Percentiles rank a stretch among this genome's conserved stretches.
These are phyloP conservation scores for Julus scanicus DNA, from an alignment of 2,888 invertebrate genomes.

Conservation along the genomic window DNA sequence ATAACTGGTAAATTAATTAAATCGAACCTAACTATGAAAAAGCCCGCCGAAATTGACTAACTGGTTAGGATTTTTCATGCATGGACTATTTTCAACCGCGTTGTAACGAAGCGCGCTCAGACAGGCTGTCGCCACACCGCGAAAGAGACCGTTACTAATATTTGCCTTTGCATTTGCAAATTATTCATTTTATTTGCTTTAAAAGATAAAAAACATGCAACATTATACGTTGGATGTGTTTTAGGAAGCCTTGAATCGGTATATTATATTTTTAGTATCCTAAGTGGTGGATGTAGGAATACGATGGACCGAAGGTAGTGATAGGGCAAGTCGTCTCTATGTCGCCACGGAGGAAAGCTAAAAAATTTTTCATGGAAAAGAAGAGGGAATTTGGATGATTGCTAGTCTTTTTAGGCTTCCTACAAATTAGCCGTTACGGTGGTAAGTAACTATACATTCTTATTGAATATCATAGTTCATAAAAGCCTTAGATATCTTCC, in stretches of 20 bases:
- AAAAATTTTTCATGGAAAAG: neutral
- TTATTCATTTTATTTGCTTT: neutral
- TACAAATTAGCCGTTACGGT: neutral
- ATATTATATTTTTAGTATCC: neutral
- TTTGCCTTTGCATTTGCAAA: neutral
- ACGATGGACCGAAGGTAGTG: slow-evolving; percentile 1
- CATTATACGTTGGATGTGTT: neutral
- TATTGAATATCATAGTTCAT: neutral
- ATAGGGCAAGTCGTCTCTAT: neutral
- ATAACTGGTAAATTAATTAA: no score
- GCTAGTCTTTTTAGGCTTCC: neutral
- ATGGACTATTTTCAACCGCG: neutral
- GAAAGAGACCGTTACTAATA: neutral
- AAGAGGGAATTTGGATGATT: slow-evolving; percentile 3
- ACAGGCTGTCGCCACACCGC: neutral
- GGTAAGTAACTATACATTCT: neutral
- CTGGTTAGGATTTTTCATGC: neutral
- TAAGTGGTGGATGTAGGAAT: neutral
- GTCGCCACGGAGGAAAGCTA: neutral
- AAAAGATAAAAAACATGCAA: neutral
- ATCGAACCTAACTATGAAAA: no score
- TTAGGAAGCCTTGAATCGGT: neutral
- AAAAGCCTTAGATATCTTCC: neutral
- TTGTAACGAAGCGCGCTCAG: neutral
- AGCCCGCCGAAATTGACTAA: neutral